Evolutionary conservation across 2,113 vertebrate genomes (phyloP), one percentile per base, ranked within the genome.

Genomic region (Muntiacus muntjak): DNA sequence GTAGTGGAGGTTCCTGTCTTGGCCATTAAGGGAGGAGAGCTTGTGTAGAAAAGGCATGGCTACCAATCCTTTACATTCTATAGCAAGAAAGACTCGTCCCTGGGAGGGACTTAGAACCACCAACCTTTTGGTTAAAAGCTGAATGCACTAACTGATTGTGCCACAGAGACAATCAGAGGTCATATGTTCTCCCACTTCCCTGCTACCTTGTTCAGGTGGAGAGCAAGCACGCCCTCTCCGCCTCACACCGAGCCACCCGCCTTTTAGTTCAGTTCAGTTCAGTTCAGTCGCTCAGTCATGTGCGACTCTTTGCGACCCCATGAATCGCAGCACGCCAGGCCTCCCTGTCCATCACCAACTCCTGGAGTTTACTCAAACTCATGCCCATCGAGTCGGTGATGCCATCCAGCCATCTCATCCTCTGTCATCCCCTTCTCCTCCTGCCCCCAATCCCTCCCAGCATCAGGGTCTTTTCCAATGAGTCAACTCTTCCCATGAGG

Each of bases 101-200:
- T 93, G 83, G 83, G 87, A 91, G 87, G 89, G 90, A 50, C 47
- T 57, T 93, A 17, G 62, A 96, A 93, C 95, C 93, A 95, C 91
- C 93, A 93, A 84, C 93, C 93, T 88, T 88, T 95, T 50, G 25
- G 76, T 91, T 93, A 97, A 87, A 54, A 96, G 97, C 86, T 26
- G 5, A 96, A 97, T 2, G 28, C 82, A 43, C 86, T 94, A 95
- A 89, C 95, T 54, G 2, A 76, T 87, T 94, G 95, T 81, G 71
- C 97, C 97, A 95, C 91, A 90, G 79, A 96, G 93, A 92, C 62
- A 64, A 64, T 9, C 16, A 1, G 62, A 64, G 33, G 30, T 9
- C n/a, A 17, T 4, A n/a, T 0, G 6, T 16, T 45, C 4, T 28
- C 26, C 76, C 11, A 1, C 30, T 33, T 54, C 17, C 12, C 1